phyloP scores from a whole-genome alignment of 2,797 vertebrate genomes.

The Borostomias antarcticus region DNA sequence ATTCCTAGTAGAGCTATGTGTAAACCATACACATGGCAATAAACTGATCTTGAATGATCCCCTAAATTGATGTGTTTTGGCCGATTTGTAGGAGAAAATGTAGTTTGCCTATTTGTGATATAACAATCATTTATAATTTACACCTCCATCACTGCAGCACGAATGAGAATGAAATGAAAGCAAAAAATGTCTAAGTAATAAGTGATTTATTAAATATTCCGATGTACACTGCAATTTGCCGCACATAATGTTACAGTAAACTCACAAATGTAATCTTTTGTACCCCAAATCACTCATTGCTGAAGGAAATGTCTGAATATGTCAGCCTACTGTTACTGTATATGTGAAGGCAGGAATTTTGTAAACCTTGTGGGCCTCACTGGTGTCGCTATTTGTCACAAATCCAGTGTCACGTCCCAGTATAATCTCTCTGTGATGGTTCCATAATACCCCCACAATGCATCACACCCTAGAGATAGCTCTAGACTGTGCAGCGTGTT shows the following conservation, averaged over 20 bases:
- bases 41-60: slow-evolving; percentile 22
- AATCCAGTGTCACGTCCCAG: slow-evolving; percentile 8
- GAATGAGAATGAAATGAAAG: too few species aligned
- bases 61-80: too few species aligned
- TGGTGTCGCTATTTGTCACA: not conserved
- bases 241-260: too few species aligned
- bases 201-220: too few species aligned
- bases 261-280: slow-evolving; percentile 39
- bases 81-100: too few species aligned
- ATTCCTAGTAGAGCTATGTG: too few species aligned
- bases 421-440: not conserved
- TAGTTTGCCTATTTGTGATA: too few species aligned
- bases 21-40: too few species aligned
- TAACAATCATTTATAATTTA: too few species aligned
- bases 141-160: too few species aligned
- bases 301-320: slow-evolving; percentile 39
- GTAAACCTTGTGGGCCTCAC: not conserved
- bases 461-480: not conserved
- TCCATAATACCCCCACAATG: slow-evolving; percentile 37
- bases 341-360: slow-evolving; percentile 25
- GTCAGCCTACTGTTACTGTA: slow-evolving; percentile 26
- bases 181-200: too few species aligned
- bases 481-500: not conserved
- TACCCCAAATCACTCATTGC: slow-evolving; percentile 59
- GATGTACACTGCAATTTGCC: too few species aligned